These are phyloP conservation scores for Lycocerus yunnanus DNA, from an alignment of 2,888 invertebrate species.

Conservation along the genomic window DNA sequence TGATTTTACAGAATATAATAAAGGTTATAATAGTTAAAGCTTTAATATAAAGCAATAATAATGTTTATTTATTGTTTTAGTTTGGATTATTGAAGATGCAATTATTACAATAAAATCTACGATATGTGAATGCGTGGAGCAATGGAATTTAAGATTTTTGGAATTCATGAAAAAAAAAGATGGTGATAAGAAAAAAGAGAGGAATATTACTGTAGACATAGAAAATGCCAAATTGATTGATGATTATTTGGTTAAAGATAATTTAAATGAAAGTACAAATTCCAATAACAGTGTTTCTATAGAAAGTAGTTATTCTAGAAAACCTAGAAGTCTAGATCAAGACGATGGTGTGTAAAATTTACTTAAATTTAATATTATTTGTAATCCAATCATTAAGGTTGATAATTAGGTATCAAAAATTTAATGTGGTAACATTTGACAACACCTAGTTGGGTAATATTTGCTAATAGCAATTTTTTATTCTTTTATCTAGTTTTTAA, in stretches of 20 bases:
- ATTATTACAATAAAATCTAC: slow-evolving; percentile 67
- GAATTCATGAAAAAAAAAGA: slow-evolving; percentile 51
- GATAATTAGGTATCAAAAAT: too few species aligned
- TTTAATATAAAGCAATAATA: neutral
- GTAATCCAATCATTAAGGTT: too few species aligned
- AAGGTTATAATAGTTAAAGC: slow-evolving; percentile 33
- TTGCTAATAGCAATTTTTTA: too few species aligned
- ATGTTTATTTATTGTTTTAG: slow-evolving; percentile 6
- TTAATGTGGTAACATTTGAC: too few species aligned
- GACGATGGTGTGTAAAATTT: slow-evolving; percentile 47
- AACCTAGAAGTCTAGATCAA: slow-evolving; percentile 54
- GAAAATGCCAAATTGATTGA: slow-evolving; percentile 39
- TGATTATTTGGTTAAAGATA: slow-evolving; percentile 3
- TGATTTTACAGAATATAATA: slow-evolving; percentile 39
- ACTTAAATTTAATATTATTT: slow-evolving; percentile 10
- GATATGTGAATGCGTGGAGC: slow-evolving; percentile 70
- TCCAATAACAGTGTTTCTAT: slow-evolving; percentile 9
- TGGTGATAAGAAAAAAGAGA: slow-evolving; percentile 47
- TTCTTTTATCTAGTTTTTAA: too few species aligned
- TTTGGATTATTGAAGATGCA: slow-evolving; percentile 64
- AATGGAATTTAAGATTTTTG: slow-evolving; percentile 69
- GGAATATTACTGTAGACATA: slow-evolving; percentile 36
- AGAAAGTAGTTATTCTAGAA: slow-evolving; percentile 52
- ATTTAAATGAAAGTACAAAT: slow-evolving; percentile 41
- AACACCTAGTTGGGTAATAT: too few species aligned